Percentiles rank a stretch among this genome's conserved stretches.
These are phyloP conservation scores for Papilio polytes DNA, from an alignment of 1,140 invertebrate genomes.

Conservation along the genomic window DNA sequence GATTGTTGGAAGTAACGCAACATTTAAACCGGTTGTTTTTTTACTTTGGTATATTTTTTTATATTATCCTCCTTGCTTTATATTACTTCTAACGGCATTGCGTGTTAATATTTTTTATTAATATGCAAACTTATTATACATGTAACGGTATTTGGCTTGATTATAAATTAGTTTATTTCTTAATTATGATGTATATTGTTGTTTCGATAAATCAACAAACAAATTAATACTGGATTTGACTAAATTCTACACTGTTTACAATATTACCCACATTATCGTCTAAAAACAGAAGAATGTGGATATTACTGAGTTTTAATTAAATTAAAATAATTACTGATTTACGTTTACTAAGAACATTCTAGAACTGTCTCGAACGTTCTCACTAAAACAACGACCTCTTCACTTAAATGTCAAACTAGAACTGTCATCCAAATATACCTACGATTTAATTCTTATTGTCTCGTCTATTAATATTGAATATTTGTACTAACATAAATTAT, in stretches of 20 bases:
- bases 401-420: too few species aligned
- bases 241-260: not conserved
- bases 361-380: too few species aligned
- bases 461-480: not conserved
- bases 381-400: too few species aligned
- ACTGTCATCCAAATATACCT: too few species aligned
- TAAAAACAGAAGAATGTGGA: too few species aligned
- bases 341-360: too few species aligned
- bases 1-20: conserved; percentile 57
- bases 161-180: conserved; percentile 5
- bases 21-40: conserved; percentile 50
- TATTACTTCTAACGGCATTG: conserved; percentile 12
- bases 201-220: conserved; percentile 18
- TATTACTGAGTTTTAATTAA: too few species aligned
- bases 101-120: conserved; percentile 39
- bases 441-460: not conserved
- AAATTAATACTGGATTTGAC: not conserved
- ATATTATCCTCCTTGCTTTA: conserved; percentile 25
- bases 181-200: not conserved
- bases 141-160: conserved; percentile 17
- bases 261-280: too few species aligned
- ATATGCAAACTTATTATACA: conserved; percentile 30
- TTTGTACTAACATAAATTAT: not conserved
- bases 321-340: too few species aligned
- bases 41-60: conserved; percentile 41